Conservation (phyloP, 92 coral and sea anemone species). For the Actinostola sp. region DNA sequence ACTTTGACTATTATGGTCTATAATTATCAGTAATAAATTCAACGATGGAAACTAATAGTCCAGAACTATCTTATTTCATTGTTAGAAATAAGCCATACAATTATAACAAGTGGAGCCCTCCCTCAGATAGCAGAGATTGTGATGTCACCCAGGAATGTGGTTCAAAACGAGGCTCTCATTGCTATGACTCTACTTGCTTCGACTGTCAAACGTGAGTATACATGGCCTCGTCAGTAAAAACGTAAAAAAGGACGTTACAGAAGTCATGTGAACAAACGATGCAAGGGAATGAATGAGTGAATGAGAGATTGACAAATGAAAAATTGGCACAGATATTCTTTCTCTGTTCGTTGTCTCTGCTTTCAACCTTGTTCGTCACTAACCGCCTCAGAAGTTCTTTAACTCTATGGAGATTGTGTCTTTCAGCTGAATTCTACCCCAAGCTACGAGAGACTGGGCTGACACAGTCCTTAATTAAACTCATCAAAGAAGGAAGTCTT, state of each 20-base stretch:
- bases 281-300: too few species aligned
- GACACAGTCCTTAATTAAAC: constrained; percentile 63
- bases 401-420: not conserved
- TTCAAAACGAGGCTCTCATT: constrained; percentile 97
- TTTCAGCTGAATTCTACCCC: constrained; percentile 75
- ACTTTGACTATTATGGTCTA: too few species aligned
- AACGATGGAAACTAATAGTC: too few species aligned
- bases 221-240: not conserved
- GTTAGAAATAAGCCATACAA: constrained; percentile 63
- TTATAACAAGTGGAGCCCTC: constrained; percentile 76
- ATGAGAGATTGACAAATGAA: too few species aligned
- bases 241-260: too few species aligned
- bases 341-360: too few species aligned
- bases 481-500: constrained; percentile 55
- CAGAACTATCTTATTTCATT: not conserved
- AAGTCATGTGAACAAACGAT: too few species aligned
- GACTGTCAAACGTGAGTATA: constrained; percentile 60
- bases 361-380: too few species aligned
- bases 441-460: constrained; percentile 84
- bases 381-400: not conserved
- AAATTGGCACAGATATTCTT: too few species aligned
- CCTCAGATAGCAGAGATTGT: constrained; percentile 76
- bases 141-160: constrained; percentile 69
- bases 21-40: too few species aligned
- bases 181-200: constrained; percentile 77